phyloP scores from a whole-genome alignment of 1,140 invertebrate genomes.

The Conus ventricosus region DNA sequence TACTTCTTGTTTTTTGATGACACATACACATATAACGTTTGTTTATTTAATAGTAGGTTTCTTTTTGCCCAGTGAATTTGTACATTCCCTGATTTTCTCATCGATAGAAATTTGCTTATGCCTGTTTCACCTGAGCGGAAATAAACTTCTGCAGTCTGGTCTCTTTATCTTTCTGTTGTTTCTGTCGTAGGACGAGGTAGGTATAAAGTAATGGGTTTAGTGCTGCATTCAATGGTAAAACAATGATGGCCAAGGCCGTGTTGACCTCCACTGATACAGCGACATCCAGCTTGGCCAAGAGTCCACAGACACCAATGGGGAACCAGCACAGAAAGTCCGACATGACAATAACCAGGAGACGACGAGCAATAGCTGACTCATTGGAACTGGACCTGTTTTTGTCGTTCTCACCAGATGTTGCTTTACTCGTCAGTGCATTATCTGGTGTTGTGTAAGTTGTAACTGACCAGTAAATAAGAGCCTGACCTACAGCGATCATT shows the following conservation, averaged over 20 bases:
- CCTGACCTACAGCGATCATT: slow-evolving; percentile 41
- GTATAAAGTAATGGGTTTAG: slow-evolving; percentile 5
- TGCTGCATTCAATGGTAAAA: background rate
- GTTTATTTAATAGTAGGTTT: too few species aligned
- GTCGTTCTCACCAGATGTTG: background rate
- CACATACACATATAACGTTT: too few species aligned
- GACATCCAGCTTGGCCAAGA: background rate
- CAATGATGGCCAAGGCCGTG: background rate
- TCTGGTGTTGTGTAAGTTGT: background rate
- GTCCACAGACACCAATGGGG: slow-evolving; percentile 33
- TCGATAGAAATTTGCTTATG: background rate
- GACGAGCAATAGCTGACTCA: slow-evolving; percentile 25
- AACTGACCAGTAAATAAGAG: slow-evolving; percentile 44
- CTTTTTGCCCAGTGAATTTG: too few species aligned
- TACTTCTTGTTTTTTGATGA: too few species aligned
- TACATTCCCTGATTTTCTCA: too few species aligned
- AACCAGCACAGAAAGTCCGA: slow-evolving; percentile 45
- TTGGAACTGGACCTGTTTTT: background rate
- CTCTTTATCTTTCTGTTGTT: background rate
- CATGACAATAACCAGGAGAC: slow-evolving; percentile 19
- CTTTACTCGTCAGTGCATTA: background rate
- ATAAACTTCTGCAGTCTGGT: background rate
- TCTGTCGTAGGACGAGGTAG: background rate
- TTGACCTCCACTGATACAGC: slow-evolving; percentile 10
- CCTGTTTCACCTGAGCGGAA: background rate